Percentiles rank a stretch among this genome's conserved stretches.
phyloP scores from a whole-genome alignment of 2,113 vertebrate species.

The Collichthys lucidus region DNA sequence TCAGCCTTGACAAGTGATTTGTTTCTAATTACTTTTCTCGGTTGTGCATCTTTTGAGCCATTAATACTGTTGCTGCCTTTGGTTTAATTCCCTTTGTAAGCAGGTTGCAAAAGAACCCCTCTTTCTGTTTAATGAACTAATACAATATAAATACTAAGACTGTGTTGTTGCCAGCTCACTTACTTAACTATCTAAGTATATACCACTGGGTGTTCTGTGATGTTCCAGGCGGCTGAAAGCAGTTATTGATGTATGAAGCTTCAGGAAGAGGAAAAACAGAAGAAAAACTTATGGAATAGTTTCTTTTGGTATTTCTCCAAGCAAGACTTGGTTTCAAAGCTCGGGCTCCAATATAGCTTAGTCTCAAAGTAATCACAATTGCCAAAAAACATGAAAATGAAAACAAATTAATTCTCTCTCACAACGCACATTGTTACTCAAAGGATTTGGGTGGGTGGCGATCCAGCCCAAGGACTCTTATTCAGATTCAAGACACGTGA shows the following conservation, averaged over 20 bases:
- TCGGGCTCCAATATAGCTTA: slow-evolving; percentile 41
- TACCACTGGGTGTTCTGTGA: slow-evolving; percentile 27
- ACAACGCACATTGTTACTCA: slow-evolving; percentile 46
- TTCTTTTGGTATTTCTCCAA: slow-evolving; percentile 51
- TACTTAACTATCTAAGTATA: slow-evolving; percentile 39
- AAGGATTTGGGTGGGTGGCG: slow-evolving; percentile 57
- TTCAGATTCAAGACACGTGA: slow-evolving; percentile 65
- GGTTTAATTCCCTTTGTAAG: slow-evolving; percentile 14
- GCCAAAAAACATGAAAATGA: slow-evolving; percentile 71
- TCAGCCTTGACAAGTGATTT: slow-evolving; percentile 32
- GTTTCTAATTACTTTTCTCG: slow-evolving; percentile 22
- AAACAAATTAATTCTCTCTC: slow-evolving; percentile 66
- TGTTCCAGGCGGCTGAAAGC: slow-evolving; percentile 30
- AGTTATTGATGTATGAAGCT: slow-evolving; percentile 48
- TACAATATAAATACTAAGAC: slow-evolving; percentile 19
- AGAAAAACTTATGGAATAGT: slow-evolving; percentile 42
- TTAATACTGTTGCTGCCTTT: slow-evolving; percentile 11
- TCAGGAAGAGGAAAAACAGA: slow-evolving; percentile 18
- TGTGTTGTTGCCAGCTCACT: slow-evolving; percentile 11
- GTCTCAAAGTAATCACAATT: slow-evolving; percentile 65
- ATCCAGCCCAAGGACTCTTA: slow-evolving; percentile 68
- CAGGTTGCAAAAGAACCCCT: neutral
- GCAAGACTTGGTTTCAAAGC: slow-evolving; percentile 52
- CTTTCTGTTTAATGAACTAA: slow-evolving; percentile 38
- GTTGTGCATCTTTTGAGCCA: slow-evolving; percentile 8